A percentile compares a stretch with the other conserved stretches of the same genome.
Evolutionary conservation across 2,888 invertebrate genomes (phyloP).

Genomic region (Tholera decimalis): DNA sequence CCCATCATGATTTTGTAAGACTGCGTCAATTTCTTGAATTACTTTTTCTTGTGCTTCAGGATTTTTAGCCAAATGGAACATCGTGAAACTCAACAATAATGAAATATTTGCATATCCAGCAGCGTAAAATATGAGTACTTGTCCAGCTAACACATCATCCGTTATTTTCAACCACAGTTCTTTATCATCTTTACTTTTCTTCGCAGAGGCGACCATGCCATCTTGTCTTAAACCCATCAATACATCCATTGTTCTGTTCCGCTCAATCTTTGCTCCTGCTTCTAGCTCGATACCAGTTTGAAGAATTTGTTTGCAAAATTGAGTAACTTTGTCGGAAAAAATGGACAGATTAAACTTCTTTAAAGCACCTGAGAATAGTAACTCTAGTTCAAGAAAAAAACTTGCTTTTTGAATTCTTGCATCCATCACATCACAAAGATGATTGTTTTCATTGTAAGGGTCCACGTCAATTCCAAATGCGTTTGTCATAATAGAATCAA

Average conservation of each 20-base stretch:
- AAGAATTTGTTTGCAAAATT: constrained; percentile 65
- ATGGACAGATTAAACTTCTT: constrained; percentile 63
- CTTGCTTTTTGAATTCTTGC: constrained; percentile 56
- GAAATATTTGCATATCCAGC: constrained; percentile 87
- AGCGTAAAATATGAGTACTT: constrained; percentile 81
- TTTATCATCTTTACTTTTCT: constrained; percentile 38
- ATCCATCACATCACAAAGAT: constrained; percentile 60
- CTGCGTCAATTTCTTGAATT: constrained; percentile 73
- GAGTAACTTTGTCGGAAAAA: constrained; percentile 52
- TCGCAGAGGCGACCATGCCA: constrained; percentile 27
- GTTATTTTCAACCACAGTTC: constrained; percentile 68
- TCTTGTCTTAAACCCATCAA: constrained; percentile 59
- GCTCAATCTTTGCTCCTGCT: constrained; percentile 28
- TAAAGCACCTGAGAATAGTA: constrained; percentile 67
- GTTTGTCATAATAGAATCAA: constrained; percentile 62
- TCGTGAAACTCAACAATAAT: constrained; percentile 74
- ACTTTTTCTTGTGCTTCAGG: constrained; percentile 78
- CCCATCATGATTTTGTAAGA: constrained; percentile 71
- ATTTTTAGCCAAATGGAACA: constrained; percentile 80
- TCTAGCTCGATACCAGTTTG: constrained; percentile 50
- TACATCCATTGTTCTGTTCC: constrained; percentile 64
- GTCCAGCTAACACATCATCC: constrained; percentile 77
- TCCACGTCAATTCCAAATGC: constrained; percentile 67
- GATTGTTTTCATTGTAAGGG: constrained; percentile 56
- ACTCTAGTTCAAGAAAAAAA: constrained; percentile 65